Evolutionary conservation across 2,113 vertebrate species (phyloP), one percentile per base, ranked within the genome.

Genomic region (Muntiacus reevesi): DNA sequence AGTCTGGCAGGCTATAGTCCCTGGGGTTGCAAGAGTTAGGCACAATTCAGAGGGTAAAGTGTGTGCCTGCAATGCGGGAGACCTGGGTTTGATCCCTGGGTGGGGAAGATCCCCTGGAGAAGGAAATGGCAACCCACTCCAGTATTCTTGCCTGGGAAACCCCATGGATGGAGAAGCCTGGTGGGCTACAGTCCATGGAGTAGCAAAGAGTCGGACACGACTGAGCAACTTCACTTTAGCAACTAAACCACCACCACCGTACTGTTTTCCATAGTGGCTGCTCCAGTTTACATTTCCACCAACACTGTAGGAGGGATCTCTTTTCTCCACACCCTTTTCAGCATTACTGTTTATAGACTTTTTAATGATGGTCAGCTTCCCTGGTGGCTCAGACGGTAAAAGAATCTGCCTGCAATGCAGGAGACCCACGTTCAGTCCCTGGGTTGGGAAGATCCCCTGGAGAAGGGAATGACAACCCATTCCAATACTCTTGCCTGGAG

Each of bases 131-230:
- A 71, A 40, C 67, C n/a, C n/a, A 28, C 5, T 36, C n/a, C 67
- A 71, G 67, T 71, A 71, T 40, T 23, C n/a, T 40, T 71, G 67
- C n/a, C 17, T 71, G n/a, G 67, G 40, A 67, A 71, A 23, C n/a
- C n/a, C n/a, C 19, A 23, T 36, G 67, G 67, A 40, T 23, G n/a
- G 9, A 71, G 67, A 36, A 71, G n/a, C 36, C 67, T 74, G 36
- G 67, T 25, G 36, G 21, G 36, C 36, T 40, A 23, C 2, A 23
- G 36, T 40, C 21, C 36, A 40, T 40, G 9, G 67, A 13, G 36
- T 74, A 0, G 0, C n/a, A 67, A 71, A 40, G 36, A 40, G 36
- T 74, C 0, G 0, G 36, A 74, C 36, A 74, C 0, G 5, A 74
- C 36, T 25, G 36, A 74, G 67, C 3, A 0, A 71, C n/a, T 71